Conservation (phyloP, 2,888 invertebrate species). For the Mystacides longicornis region DNA sequence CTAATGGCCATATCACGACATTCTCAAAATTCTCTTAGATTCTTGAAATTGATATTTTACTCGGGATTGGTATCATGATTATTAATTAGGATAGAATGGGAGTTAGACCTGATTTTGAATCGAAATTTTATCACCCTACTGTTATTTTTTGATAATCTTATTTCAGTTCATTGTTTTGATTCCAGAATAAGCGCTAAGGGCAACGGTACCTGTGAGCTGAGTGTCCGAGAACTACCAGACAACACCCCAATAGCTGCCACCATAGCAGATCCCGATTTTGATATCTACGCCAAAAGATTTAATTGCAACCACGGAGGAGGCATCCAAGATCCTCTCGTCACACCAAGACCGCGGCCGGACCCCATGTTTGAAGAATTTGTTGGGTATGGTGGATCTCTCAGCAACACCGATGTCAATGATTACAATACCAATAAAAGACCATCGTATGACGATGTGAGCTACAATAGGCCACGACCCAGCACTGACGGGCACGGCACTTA, state of each 20-base stretch:
- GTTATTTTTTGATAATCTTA: background rate
- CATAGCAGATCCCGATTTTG: slow-evolving; percentile 52
- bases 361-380: slow-evolving; percentile 25
- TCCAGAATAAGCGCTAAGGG: slow-evolving; percentile 53
- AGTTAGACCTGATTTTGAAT: background rate
- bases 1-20: too few relatives aligned
- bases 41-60: background rate
- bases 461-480: background rate
- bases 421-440: slow-evolving; percentile 6
- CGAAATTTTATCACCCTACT: background rate
- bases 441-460: background rate
- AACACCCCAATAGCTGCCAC: slow-evolving; percentile 46
- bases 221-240: slow-evolving; percentile 40
- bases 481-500: background rate
- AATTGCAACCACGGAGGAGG: slow-evolving; percentile 40
- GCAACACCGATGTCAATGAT: slow-evolving; percentile 4
- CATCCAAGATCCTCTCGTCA: slow-evolving; percentile 20
- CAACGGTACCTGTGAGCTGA: slow-evolving; percentile 54
- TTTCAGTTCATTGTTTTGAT: too few relatives aligned
- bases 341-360: slow-evolving; percentile 18
- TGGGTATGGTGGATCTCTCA: slow-evolving; percentile 11
- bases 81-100: background rate
- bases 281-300: slow-evolving; percentile 50
- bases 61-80: background rate
- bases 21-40: too few relatives aligned